A percentile compares a stretch with the other conserved stretches of the same genome.
These are phyloP conservation scores for Myiozetetes cayanensis DNA, from an alignment of 2,113 vertebrate species.

Conservation along the genomic window DNA sequence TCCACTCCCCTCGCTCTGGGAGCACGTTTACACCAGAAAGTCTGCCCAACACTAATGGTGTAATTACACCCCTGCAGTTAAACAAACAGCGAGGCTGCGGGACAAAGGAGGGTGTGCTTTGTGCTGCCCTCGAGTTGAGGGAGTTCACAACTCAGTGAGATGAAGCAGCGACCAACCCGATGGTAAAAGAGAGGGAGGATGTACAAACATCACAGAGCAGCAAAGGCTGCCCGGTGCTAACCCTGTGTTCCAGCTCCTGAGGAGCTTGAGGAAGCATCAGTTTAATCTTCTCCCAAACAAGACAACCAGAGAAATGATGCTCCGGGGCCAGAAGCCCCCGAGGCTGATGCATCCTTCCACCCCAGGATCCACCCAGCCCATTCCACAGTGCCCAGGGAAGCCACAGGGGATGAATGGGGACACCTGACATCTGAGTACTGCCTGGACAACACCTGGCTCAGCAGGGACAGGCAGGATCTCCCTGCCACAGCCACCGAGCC, in stretches of 20 bases:
- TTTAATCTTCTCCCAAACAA: background rate
- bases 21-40: constrained; percentile 5
- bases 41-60: background rate
- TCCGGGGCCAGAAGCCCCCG: background rate
- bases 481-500: background rate
- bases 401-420: background rate
- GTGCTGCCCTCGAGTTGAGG: background rate
- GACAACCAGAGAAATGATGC: background rate
- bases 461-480: background rate
- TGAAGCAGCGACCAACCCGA: background rate
- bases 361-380: no score
- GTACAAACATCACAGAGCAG: background rate
- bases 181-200: background rate
- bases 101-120: background rate
- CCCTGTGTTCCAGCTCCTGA: fast-evolving
- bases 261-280: background rate
- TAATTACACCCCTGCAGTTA: background rate
- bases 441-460: fast-evolving
- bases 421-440: background rate
- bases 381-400: background rate
- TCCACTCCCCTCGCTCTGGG: background rate
- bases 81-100: background rate
- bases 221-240: background rate
- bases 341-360: background rate
- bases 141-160: background rate